Conservation (phyloP, 2,113 vertebrate species). For the Dasypus novemcinctus region DNA sequence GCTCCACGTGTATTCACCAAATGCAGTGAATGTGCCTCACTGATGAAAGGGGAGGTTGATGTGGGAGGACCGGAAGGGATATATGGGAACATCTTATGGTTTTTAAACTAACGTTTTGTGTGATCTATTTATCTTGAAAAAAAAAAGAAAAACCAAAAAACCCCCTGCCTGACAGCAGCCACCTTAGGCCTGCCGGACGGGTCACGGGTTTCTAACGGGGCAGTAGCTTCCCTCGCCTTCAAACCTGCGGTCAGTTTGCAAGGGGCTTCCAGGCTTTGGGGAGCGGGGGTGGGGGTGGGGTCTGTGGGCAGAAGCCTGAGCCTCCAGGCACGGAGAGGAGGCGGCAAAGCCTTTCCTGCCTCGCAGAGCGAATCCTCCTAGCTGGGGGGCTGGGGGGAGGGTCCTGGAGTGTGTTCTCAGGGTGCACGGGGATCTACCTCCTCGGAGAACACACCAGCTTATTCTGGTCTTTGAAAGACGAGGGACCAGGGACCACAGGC, state of each 20-base stretch:
- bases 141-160: too few species aligned
- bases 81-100: too few species aligned
- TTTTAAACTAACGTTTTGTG: too few species aligned
- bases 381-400: not conserved
- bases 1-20: too few species aligned
- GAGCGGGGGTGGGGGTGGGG: not conserved
- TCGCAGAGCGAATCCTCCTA: too few species aligned
- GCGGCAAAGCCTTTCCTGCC: not conserved
- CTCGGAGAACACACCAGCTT: accelerated
- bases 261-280: too few species aligned
- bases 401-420: not conserved
- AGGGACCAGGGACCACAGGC: not conserved
- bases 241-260: not conserved
- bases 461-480: not conserved
- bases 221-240: not conserved
- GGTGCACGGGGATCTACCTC: not conserved
- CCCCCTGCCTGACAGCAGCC: accelerated
- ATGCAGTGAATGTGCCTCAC: too few species aligned
- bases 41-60: too few species aligned
- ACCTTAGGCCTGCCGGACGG: not conserved
- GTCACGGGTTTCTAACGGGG: accelerated
- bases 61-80: too few species aligned
- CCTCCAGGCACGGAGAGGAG: not conserved
- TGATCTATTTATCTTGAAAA: too few species aligned
- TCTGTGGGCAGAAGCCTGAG: not conserved